Evolutionary conservation across 2,888 invertebrate species (phyloP).

Genomic region (Girardia tigrina): DNA sequence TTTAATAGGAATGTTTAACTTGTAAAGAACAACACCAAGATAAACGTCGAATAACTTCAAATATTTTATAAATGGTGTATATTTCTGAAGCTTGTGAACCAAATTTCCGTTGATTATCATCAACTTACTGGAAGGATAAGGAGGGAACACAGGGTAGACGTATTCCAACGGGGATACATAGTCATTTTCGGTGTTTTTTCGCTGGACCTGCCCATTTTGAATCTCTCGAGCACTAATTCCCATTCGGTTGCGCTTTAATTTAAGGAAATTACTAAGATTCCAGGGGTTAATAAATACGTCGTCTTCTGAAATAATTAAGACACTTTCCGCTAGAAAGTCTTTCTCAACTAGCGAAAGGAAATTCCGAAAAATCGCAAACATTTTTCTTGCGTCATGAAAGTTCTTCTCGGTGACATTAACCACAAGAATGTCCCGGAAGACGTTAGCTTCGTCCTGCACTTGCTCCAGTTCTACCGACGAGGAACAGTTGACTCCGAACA

Average conservation of each 20-base stretch:
- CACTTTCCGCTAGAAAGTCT: not conserved
- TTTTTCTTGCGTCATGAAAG: not conserved
- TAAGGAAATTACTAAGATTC: not conserved
- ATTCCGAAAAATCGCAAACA: not conserved
- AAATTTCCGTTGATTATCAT: not conserved
- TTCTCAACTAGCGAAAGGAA: not conserved
- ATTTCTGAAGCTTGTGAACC: not conserved
- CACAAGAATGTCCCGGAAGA: not conserved
- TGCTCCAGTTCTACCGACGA: not conserved
- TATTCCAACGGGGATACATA: not conserved
- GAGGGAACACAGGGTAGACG: not conserved
- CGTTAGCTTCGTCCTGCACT: slow-evolving; percentile 4
- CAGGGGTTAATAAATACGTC: slow-evolving; percentile 3
- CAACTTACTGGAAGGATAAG: not conserved
- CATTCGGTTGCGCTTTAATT: not conserved
- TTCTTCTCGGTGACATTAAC: not conserved
- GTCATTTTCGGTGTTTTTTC: not conserved
- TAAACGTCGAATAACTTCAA: not conserved
- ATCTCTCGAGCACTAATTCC: not conserved
- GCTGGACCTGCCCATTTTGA: not conserved
- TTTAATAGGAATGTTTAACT: not conserved
- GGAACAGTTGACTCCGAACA: not conserved
- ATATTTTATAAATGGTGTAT: not conserved
- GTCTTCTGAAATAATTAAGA: not conserved
- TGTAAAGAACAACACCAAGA: not conserved